Percentiles rank a stretch among this genome's conserved stretches.
phyloP scores from a whole-genome alignment of 2,888 invertebrate genomes.

The Nycteola revayana region DNA sequence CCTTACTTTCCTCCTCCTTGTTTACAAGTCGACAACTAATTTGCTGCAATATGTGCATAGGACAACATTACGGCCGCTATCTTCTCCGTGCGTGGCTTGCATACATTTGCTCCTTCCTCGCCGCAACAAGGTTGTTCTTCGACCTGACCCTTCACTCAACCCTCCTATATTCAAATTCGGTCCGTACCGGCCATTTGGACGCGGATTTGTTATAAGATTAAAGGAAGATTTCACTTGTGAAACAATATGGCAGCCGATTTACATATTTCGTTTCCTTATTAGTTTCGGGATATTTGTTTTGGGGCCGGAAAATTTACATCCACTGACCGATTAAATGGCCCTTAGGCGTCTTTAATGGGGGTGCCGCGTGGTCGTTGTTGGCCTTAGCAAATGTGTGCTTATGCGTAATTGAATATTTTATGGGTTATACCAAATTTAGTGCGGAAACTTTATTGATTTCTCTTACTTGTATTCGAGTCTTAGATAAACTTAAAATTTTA shows the following conservation, averaged over 20 bases:
- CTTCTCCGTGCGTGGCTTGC: conserved; percentile 79
- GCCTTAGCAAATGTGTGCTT: conserved; percentile 81
- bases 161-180: conserved; percentile 78
- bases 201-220: conserved; percentile 83
- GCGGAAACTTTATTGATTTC: conserved; percentile 68
- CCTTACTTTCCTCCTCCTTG: conserved; percentile 76
- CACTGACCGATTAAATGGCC: conserved; percentile 83
- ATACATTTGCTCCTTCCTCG: conserved; percentile 73
- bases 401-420: conserved; percentile 82
- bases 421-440: conserved; percentile 71
- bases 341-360: conserved; percentile 82
- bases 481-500: conserved; percentile 30
- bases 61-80: conserved; percentile 79
- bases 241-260: conserved; percentile 82
- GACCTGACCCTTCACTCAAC: conserved; percentile 71
- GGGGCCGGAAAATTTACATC: conserved; percentile 80
- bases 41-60: conserved; percentile 83
- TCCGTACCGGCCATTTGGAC: conserved; percentile 80
- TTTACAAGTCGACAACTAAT: conserved; percentile 82
- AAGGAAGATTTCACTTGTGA: conserved; percentile 83
- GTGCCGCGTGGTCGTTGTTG: conserved; percentile 81
- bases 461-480: conserved; percentile 37
- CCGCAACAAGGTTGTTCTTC: conserved; percentile 57
- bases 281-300: conserved; percentile 82
- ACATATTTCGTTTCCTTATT: conserved; percentile 83